Evolutionary conservation across 2,888 invertebrate genomes (phyloP), one percentile per base, ranked within the genome.

Genomic region (Polydesmus complanatus): DNA sequence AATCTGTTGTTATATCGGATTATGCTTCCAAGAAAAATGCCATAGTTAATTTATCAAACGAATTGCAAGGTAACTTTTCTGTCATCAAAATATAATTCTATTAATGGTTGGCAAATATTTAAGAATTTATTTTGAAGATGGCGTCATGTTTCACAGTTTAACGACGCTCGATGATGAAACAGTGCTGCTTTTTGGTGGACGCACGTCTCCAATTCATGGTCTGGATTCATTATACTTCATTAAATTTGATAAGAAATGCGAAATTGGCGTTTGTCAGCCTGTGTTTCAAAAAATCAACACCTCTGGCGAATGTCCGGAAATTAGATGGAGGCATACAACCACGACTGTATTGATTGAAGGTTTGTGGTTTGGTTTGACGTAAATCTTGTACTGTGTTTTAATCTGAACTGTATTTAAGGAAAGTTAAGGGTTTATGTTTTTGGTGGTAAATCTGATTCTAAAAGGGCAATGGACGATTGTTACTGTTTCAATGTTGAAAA

Each of bases 311-410:
- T 21, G 55, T 54, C 21, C 56, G 54, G 49, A 25, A 53, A 67
- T 71, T 27, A 67, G 74, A 60, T 76, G 74, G 74, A 69, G 75
- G 51, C 75, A 75, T 64, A 68, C 72, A 57, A 68, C 72, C 21
- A 65, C 68, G 2, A 26, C 66, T 47, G 65, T 70, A 14, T 23
- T 65, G 1, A 62, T 66, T 53, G 63, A 68, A 62, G 70, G 69
- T 69, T 37, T 8, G 37, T 37, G 5, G 5, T 37, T 8, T 37
- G 5, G 14, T 37, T 37, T 14, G 14, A 37, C 37, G 14, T 37
- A 37, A 37, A 8, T 37, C 37, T 37, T 37, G 5, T 14, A 37
- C 14, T 37, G 37, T 37, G 14, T 37, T 8, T 37, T 37, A 8
- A 8, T 37, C 47, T 47, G 11, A 21, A 22, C 5, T 47, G 5